Base-by-base conservation (phyloP, 2,797 vertebrate species). In the Manis pentadactyla region DNA sequence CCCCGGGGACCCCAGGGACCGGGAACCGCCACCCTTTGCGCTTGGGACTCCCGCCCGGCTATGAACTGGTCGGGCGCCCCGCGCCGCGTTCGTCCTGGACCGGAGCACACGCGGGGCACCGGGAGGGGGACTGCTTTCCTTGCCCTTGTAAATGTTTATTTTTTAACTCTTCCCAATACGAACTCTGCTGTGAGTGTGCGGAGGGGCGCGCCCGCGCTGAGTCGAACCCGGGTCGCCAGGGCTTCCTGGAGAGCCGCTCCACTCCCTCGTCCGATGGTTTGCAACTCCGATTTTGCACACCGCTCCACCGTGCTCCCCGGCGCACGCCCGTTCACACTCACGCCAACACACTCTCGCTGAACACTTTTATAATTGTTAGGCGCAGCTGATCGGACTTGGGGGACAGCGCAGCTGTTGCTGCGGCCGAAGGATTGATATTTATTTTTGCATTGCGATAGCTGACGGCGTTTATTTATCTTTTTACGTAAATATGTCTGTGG, bases 391-490 rank as follows among this genome's bases (percentile, higher is more conserved):
- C 95, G 93, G 87, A 95, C 94, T 90, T 86, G 91, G 82, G 87
- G 59, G 73, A n/a, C 95, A 87, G 97, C 91, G 74, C 75, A 66
- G 86, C 94, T 57, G 93, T 85, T 27, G 66, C 93, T 86, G 97
- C 37, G 71, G 77, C 98, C 90, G 87, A 59, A 96, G 97, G 98
- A 98, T 97, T 96, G 98, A 96, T 99, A 99, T 99, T 99, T 99
- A 99, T 99, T 99, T 99, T 99, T 99, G 98, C 98, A 99, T 98
- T 98, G 98, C 96, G 98, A 97, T 97, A 93, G 97, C 97, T 96
- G 97, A 98, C 94, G 95, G 98, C 97, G 37, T 98, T 99, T 98
- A 98, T 98, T 98, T 98, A 98, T 98, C 98, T 99, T 99, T 99
- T 98, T 98, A 99, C 98, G 96, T 98, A 97, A 97, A 98, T 98